Evolutionary conservation across 2,797 vertebrate species (phyloP).

Genomic region (Melanogrammus aeglefinus): DNA sequence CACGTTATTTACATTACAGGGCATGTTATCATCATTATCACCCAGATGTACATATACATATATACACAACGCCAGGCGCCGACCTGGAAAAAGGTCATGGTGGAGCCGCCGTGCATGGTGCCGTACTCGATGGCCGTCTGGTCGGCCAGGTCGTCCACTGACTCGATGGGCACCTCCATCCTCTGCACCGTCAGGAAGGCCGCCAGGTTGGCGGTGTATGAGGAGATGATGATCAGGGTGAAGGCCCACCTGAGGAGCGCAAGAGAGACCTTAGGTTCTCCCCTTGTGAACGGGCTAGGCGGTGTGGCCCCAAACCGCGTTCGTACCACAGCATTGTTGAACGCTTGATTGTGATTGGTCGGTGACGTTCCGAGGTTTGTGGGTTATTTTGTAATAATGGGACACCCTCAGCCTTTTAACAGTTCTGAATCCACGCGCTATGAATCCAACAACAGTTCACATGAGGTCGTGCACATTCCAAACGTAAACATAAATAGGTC

Average conservation of each 20-base stretch:
- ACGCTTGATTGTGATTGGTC: background rate
- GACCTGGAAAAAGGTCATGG: conserved; percentile 99
- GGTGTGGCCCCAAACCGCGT: conserved; percentile 27
- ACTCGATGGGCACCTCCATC: conserved; percentile 98
- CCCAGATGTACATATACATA: background rate
- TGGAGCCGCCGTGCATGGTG: conserved; percentile 97
- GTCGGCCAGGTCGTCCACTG: conserved; percentile 95
- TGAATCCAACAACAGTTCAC: background rate
- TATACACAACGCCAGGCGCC: conserved; percentile 17
- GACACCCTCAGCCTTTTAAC: background rate
- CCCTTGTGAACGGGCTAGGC: conserved; percentile 3
- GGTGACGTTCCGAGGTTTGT: background rate
- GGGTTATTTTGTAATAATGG: background rate
- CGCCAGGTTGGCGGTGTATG: conserved; percentile 97
- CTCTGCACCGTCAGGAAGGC: conserved; percentile 97
- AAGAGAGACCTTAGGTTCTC: conserved; percentile 17
- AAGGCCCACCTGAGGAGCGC: conserved; percentile 90
- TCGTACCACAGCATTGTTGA: background rate
- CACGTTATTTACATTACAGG: background rate
- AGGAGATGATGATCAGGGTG: conserved; percentile 98
- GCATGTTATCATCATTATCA: background rate
- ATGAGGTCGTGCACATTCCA: background rate
- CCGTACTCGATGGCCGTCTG: conserved; percentile 97
- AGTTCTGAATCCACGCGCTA: background rate
- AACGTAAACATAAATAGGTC: conserved; percentile 32